Percentiles rank a stretch among this genome's conserved stretches.
These are phyloP conservation scores for Vultur gryphus DNA, from an alignment of 2,797 vertebrate species.

Conservation along the genomic window DNA sequence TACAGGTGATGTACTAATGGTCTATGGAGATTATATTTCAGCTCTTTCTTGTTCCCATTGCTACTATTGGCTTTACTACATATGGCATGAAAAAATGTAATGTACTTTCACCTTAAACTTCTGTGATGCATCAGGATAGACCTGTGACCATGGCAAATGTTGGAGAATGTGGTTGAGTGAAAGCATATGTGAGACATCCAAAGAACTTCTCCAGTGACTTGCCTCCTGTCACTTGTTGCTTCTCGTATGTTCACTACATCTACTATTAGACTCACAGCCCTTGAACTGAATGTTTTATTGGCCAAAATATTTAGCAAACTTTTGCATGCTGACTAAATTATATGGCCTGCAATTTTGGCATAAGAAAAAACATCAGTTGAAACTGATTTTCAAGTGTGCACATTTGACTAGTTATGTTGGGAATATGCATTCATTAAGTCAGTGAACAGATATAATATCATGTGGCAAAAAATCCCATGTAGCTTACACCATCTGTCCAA, in stretches of 20 bases:
- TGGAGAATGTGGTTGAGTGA: not conserved
- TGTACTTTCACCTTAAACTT: not conserved
- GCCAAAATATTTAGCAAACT: not conserved
- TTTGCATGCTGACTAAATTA: not conserved
- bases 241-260: not conserved
- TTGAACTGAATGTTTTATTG: not conserved
- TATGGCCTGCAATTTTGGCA: not conserved
- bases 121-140: not conserved
- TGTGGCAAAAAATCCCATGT: not conserved
- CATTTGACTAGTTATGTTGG: not conserved
- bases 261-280: not conserved
- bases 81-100: not conserved
- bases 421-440: not conserved
- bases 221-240: not conserved
- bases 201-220: not conserved
- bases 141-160: not conserved
- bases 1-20: not conserved
- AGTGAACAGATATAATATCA: not conserved
- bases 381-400: not conserved
- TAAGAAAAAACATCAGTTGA: not conserved
- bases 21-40: not conserved
- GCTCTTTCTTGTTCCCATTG: not conserved
- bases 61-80: not conserved
- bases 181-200: not conserved
- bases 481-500: not conserved